Evolutionary conservation across 92 coral and sea anemone genomes (phyloP), one percentile per base, ranked within the genome.

Genomic region (Epizoanthus stellaris): DNA sequence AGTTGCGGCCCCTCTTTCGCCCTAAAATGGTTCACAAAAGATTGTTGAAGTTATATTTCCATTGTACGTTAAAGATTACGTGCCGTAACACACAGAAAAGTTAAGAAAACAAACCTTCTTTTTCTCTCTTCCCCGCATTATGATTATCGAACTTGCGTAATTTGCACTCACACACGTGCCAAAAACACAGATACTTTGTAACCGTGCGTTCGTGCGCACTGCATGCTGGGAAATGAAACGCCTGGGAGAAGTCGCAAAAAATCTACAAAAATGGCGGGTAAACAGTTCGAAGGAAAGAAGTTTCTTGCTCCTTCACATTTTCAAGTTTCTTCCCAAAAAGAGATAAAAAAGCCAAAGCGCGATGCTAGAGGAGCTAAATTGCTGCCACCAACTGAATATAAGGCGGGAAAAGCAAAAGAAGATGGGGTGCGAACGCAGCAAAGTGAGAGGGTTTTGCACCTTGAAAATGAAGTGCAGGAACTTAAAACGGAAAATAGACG

Each of bases 231-330:
- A 30, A 74, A 85, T 20, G 63, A 7, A 43, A 58, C 86, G 89
- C 92, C 92, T 89, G 88, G 76, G 47, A 74, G 47, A 85, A 69
- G 49, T 57, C 80, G 67, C 66, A 77, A 54, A 49, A 56, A 17
- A 40, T 53, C 79, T 70, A 61, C 21, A 82, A 95, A 94, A 85
- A 96, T 96, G 98, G 98, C 98, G 96, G 96, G 91, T 40, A 84
- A 64, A 49, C 57, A 53, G 58, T 65, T 65, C 36, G 49, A 81
- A 42, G 73, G 80, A 62, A 80, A 80, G 21, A 96, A 76, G 80
- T 92, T 96, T 80, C 90, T 96, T n/a, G 92, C 94, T 70, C 98
- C 98, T 15, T 92, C 98, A 60, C 93, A 96, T 92, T 96, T 96
- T 85, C 89, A 93, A 64, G 89, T 82, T 49, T 73, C 85, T 8